phyloP scores from a whole-genome alignment of 37 sponge, comb jelly and placozoan species.

The Eunapius fragilis region DNA sequence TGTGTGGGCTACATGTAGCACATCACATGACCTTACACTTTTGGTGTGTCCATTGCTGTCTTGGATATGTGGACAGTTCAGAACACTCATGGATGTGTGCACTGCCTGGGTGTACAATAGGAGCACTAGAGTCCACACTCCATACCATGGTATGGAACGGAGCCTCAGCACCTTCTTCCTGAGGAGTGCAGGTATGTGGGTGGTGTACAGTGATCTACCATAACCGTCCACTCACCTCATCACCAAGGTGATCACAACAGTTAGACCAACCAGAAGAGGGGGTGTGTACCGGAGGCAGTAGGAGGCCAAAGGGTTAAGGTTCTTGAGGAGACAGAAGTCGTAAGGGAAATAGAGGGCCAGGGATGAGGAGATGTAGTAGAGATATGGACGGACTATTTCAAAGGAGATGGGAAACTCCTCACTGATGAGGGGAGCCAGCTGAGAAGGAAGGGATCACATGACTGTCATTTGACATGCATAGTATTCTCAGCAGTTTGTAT shows the following conservation, averaged over 20 bases:
- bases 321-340: conserved; percentile 53
- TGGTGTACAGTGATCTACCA: no score
- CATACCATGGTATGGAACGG: conserved; percentile 33
- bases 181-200: background rate
- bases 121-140: conserved; percentile 29
- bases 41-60: conserved; percentile 11
- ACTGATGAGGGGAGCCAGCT: no score
- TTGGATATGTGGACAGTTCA: conserved; percentile 28
- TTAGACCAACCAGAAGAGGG: conserved; percentile 1
- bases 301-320: conserved; percentile 17
- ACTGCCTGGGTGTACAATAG: conserved; percentile 29
- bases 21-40: background rate
- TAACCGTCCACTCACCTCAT: no score
- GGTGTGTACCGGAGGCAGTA: conserved; percentile 47
- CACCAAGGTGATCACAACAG: conserved; percentile 9
- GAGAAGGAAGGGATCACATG: conserved; percentile 31
- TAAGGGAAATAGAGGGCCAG: conserved; percentile 52
- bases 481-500: background rate
- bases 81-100: conserved; percentile 24
- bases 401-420: background rate
- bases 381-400: conserved; percentile 44
- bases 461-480: background rate
- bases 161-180: background rate
- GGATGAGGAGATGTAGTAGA: conserved; percentile 35
- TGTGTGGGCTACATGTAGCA: no score